phyloP scores from a whole-genome alignment of 2,888 invertebrate species.

The Drosophila lacicola region DNA sequence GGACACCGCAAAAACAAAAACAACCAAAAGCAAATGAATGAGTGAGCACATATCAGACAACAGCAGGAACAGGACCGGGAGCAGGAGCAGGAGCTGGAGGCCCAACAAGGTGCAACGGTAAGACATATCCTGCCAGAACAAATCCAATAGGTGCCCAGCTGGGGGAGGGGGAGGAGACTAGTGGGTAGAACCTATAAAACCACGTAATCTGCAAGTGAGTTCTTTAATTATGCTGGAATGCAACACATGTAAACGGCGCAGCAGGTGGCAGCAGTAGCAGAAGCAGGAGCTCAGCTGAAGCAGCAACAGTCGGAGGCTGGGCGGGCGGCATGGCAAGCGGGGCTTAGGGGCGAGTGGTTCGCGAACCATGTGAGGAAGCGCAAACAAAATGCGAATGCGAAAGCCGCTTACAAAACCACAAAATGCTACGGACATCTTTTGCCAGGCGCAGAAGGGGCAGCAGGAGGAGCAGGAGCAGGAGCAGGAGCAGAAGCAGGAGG shows the following conservation, averaged over 20 bases:
- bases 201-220: conserved; percentile 81
- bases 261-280: conserved; percentile 44
- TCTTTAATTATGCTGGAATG: conserved; percentile 79
- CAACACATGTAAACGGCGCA: conserved; percentile 64
- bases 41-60: conserved; percentile 15
- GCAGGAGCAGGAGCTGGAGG: conserved; percentile 1
- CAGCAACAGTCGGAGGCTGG: background rate
- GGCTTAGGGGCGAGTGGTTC: background rate
- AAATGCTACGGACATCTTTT: conserved; percentile 80
- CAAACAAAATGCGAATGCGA: conserved; percentile 74
- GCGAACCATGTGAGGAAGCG: conserved; percentile 44
- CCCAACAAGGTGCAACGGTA: conserved; percentile 14
- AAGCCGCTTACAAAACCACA: conserved; percentile 80
- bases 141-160: conserved; percentile 6
- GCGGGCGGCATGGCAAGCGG: too few species aligned
- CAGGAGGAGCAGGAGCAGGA: background rate
- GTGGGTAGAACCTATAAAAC: conserved; percentile 66
- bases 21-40: conserved; percentile 10
- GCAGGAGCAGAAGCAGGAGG: background rate
- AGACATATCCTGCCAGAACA: conserved; percentile 11
- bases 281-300: too few species aligned
- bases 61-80: conserved; percentile 3
- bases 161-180: background rate
- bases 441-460: conserved; percentile 16
- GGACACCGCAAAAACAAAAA: background rate